These are phyloP conservation scores for Dicentrarchus labrax DNA, from an alignment of 2,113 vertebrate genomes.

Conservation along the genomic window DNA sequence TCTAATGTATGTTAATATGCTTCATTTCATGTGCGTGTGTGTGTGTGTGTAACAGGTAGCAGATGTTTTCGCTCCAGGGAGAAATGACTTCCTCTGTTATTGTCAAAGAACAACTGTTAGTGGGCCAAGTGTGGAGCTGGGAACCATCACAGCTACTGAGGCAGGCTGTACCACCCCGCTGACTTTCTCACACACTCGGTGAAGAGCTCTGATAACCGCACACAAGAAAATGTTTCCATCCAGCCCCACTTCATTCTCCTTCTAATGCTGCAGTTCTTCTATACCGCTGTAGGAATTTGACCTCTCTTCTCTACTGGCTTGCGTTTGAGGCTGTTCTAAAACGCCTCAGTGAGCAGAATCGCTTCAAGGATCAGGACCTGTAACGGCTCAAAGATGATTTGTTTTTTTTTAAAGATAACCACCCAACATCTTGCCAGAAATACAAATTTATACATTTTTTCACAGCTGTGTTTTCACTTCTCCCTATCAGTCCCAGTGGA, in stretches of 20 bases:
- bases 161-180: slow-evolving; percentile 33
- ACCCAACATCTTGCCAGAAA: background rate
- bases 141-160: slow-evolving; percentile 61
- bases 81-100: slow-evolving; percentile 77
- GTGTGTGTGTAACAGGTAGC: slow-evolving; percentile 64
- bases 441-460: background rate
- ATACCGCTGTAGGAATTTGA: background rate
- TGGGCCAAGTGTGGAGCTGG: slow-evolving; percentile 58
- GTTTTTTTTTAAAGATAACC: background rate
- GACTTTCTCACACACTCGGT: slow-evolving; percentile 26
- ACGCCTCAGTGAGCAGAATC: background rate
- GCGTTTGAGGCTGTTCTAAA: background rate
- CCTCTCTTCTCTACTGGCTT: background rate
- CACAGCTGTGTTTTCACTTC: background rate
- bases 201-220: slow-evolving; percentile 20
- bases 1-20: slow-evolving; percentile 53
- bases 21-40: slow-evolving; percentile 19
- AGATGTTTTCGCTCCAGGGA: slow-evolving; percentile 74
- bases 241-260: background rate
- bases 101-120: slow-evolving; percentile 68
- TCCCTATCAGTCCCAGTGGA: background rate
- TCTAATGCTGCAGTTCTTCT: background rate
- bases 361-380: background rate
- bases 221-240: slow-evolving; percentile 15
- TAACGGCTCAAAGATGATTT: background rate